Base-by-base conservation (phyloP, 2,888 invertebrate genomes). In the Drosophila stalkeri region DNA sequence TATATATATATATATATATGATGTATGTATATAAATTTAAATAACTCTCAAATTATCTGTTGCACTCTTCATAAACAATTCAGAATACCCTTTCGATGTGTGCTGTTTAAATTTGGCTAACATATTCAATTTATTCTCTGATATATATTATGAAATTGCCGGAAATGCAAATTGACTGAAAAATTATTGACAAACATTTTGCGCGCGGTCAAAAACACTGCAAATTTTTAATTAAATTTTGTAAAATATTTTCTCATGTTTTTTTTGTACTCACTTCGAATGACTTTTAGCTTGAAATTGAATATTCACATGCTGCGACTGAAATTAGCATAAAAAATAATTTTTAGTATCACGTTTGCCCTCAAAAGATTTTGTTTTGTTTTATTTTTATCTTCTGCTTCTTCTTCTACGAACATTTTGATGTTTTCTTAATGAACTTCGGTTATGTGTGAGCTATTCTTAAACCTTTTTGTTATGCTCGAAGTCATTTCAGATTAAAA, bases 301-400 rank as follows among this genome's bases (percentile, higher is more conserved):
- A 14, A 59, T 64, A 81, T 70, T 82, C 88, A 79, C 83, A 82
- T 76, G 80, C 68, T 70, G 74, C 47, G 47, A 14, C 43, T 46
- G 43, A 68, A 81, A 80, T 78, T 76, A 73, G 77, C 85, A 87
- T 80, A 76, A 71, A 41, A 14, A 56, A 5, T 18, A 14, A 56
- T 39, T 82, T 82, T 77, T 66, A 77, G 75, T 64, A 82, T 85
- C 86, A 90, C 90, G 86, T 85, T 85, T 84, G 81, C 57, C 76
- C 78, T 64, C 67, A 80, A 82, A 84, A 83, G 70, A 64, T 73
- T 68, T 47, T 6, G 27, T 27, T 27, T 27, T 27, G 27, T 27
- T 71, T 65, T 55, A 9, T 52, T 18, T 20, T 54, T 47, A 41
- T 46, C 14, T 52, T 14, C 3, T 43, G 41, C 37, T 37, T 9